A percentile compares a stretch with the other conserved stretches of the same genome.
Evolutionary conservation across 2,888 invertebrate species (phyloP).

Genomic region (Mystacides longicornis): DNA sequence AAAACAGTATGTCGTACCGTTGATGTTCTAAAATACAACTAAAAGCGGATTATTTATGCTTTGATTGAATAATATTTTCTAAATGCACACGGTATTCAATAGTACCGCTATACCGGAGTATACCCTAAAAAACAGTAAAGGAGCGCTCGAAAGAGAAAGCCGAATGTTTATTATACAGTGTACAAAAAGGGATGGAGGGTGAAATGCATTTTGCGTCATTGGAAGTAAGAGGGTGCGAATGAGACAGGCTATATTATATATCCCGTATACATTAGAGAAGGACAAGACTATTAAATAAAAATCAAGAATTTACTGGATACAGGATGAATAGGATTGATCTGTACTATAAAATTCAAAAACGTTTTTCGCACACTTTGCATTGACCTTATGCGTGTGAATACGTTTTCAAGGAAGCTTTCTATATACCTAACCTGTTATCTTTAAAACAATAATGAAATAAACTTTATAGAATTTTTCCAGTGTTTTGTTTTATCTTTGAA

Average conservation of each 20-base stretch:
- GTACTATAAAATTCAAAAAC: too few species aligned
- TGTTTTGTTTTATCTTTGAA: too few species aligned
- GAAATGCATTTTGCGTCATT: conserved; percentile 26
- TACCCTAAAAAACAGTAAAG: conserved; percentile 24
- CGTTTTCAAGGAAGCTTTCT: too few species aligned
- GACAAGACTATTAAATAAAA: conserved; percentile 22
- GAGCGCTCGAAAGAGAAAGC: conserved; percentile 21
- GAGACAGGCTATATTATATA: conserved; percentile 20
- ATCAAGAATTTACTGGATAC: conserved; percentile 13
- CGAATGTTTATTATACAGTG: conserved; percentile 6
- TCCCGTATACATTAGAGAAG: conserved; percentile 22
- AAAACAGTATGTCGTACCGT: too few species aligned
- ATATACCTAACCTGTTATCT: too few species aligned
- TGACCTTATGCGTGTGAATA: too few species aligned
- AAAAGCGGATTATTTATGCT: too few species aligned
- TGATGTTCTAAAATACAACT: too few species aligned
- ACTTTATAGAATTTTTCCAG: too few species aligned
- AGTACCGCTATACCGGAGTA: conserved; percentile 9
- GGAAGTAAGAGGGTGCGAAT: conserved; percentile 12
- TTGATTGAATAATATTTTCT: background rate
- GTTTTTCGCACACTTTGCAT: too few species aligned
- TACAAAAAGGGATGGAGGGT: conserved; percentile 19
- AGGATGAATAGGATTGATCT: too few species aligned
- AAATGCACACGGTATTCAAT: background rate
- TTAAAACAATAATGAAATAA: too few species aligned